These are phyloP conservation scores for Odobenus rosmarus DNA, from an alignment of 2,113 vertebrate genomes.

Conservation along the genomic window DNA sequence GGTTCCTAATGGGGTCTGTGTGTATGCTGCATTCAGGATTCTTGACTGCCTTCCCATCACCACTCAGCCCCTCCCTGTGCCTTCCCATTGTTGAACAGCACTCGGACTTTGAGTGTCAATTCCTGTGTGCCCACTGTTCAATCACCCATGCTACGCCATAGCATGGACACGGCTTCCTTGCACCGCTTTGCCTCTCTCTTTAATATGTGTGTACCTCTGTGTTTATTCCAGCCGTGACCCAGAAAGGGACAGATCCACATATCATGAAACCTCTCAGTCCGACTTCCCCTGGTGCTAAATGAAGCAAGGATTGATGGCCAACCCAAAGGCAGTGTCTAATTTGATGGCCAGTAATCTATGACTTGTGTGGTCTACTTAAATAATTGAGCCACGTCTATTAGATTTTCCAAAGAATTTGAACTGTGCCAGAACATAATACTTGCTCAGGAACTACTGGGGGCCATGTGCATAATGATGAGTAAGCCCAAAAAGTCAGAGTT, in stretches of 20 bases:
- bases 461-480: not conserved
- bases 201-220: not conserved
- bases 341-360: not conserved
- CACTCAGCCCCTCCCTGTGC: too few species aligned
- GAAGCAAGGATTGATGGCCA: not conserved
- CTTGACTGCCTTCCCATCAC: not conserved
- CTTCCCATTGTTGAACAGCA: not conserved
- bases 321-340: not conserved
- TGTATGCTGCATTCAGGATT: not conserved
- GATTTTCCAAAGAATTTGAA: constrained; percentile 26
- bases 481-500: not conserved
- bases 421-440: not conserved
- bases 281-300: not conserved
- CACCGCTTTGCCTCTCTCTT: not conserved
- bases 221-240: not conserved
- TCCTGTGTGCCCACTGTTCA: not conserved
- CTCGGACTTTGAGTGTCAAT: not conserved
- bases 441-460: not conserved
- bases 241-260: not conserved
- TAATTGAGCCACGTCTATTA: not conserved
- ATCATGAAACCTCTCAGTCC: not conserved
- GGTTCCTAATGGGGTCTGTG: not conserved
- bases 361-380: not conserved
- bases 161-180: not conserved
- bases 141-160: not conserved